Conservation (phyloP, 1,140 invertebrate species). For the Cotesia glomerata region DNA sequence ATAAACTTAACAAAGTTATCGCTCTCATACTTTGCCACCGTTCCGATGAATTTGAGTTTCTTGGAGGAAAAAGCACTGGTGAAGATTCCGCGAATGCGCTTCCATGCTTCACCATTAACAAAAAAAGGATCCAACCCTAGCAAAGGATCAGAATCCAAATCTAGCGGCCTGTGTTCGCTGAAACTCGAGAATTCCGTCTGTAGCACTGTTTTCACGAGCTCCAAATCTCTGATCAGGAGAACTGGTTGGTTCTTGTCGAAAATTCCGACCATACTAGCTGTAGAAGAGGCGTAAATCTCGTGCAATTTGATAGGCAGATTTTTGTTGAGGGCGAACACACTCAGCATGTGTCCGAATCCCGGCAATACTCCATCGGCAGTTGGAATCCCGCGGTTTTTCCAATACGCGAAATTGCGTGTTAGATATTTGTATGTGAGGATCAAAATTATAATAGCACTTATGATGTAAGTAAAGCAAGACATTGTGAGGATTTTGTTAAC, state of each 20-base stretch:
- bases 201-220: slow-evolving; percentile 49
- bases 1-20: slow-evolving; percentile 35
- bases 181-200: slow-evolving; percentile 48
- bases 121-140: slow-evolving; percentile 47
- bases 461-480: neutral
- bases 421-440: neutral
- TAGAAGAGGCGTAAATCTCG: slow-evolving; percentile 30
- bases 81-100: slow-evolving; percentile 23
- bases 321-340: slow-evolving; percentile 23
- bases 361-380: neutral
- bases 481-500: too few relatives aligned
- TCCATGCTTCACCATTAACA: slow-evolving; percentile 35
- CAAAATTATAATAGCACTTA: neutral
- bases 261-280: slow-evolving; percentile 47
- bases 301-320: slow-evolving; percentile 13
- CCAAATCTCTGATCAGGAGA: slow-evolving; percentile 50
- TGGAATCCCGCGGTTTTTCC: slow-evolving; percentile 2
- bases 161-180: slow-evolving; percentile 25
- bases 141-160: slow-evolving; percentile 37
- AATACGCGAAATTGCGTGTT: slow-evolving; percentile 1
- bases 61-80: slow-evolving; percentile 33
- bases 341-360: neutral
- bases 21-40: slow-evolving; percentile 12
- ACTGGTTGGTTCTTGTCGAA: slow-evolving; percentile 44
- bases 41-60: slow-evolving; percentile 36